Evolutionary conservation across 2,797 vertebrate genomes (phyloP).

Genomic region (Lophius americanus): DNA sequence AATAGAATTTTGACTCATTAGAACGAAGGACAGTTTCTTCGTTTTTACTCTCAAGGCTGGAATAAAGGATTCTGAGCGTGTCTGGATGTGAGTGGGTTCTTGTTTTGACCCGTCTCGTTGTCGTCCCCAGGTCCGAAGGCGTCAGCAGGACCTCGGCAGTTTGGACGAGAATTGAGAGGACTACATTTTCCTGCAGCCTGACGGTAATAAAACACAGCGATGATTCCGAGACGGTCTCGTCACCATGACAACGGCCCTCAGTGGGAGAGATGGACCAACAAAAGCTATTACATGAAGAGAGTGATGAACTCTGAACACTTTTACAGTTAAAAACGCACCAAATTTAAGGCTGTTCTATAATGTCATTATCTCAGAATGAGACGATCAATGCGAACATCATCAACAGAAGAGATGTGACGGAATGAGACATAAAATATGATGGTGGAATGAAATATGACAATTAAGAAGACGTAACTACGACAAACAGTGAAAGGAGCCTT

Average conservation of each 20-base stretch:
- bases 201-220: slow-evolving; percentile 11
- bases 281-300: slow-evolving; percentile 21
- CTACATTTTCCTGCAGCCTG: slow-evolving; percentile 4
- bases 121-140: background rate
- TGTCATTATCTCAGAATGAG: background rate
- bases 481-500: too few relatives aligned
- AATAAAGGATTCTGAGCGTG: too few relatives aligned
- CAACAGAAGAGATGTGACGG: too few relatives aligned
- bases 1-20: too few relatives aligned
- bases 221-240: slow-evolving; percentile 12
- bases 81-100: background rate
- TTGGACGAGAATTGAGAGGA: background rate
- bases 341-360: slow-evolving; percentile 2
- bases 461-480: background rate
- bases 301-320: slow-evolving; percentile 16
- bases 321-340: background rate
- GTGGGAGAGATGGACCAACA: slow-evolving; percentile 10
- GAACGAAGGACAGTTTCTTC: too few relatives aligned
- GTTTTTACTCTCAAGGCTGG: too few relatives aligned
- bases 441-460: too few relatives aligned
- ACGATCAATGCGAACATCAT: too few relatives aligned
- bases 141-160: slow-evolving; percentile 2
- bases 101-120: too few relatives aligned
- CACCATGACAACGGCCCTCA: slow-evolving; percentile 48
- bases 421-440: too few relatives aligned